Conservation (phyloP, 1,140 invertebrate genomes). For the Drosophila sucinea region DNA sequence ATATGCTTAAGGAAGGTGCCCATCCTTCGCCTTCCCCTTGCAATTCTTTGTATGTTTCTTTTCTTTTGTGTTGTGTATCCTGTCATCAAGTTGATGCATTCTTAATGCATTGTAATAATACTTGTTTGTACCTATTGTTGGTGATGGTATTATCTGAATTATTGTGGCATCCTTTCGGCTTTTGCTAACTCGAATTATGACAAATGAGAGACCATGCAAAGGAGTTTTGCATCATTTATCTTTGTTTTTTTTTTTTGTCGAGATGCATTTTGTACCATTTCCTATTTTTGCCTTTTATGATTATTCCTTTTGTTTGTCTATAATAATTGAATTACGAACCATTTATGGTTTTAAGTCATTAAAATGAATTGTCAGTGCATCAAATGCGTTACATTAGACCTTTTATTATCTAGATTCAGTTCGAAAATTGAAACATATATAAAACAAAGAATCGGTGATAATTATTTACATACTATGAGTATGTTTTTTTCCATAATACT, state of each 20-base stretch:
- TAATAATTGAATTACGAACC: not conserved
- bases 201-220: not conserved
- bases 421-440: too few species aligned
- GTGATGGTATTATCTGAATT: not conserved
- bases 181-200: not conserved
- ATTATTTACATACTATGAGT: too few species aligned
- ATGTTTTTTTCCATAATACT: too few species aligned
- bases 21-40: too few species aligned
- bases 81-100: slow-evolving; percentile 2
- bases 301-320: not conserved
- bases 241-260: not conserved
- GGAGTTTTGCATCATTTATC: too few species aligned
- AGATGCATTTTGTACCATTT: not conserved
- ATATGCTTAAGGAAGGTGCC: too few species aligned
- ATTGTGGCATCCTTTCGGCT: not conserved
- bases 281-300: too few species aligned
- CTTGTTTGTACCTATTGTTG: not conserved
- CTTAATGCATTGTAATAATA: not conserved
- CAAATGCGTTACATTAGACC: not conserved
- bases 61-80: not conserved
- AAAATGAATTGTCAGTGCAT: not conserved
- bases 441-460: too few species aligned
- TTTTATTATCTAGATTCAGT: not conserved
- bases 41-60: not conserved
- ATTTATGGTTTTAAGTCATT: not conserved